phyloP scores from a whole-genome alignment of 2,797 vertebrate genomes.

The Neosalanx taihuensis region DNA sequence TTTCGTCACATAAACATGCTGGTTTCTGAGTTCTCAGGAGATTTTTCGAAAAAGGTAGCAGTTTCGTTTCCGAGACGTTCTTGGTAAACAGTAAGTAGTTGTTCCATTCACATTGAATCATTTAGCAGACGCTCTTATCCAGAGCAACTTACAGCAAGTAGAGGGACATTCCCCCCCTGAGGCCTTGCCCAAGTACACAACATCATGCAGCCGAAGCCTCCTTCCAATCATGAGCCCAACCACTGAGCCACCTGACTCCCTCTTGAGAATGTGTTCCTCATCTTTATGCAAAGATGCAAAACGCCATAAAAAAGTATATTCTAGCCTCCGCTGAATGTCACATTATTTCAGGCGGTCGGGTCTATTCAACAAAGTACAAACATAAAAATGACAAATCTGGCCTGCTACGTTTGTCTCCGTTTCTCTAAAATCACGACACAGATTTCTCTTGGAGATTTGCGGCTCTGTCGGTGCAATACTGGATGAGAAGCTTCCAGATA shows the following conservation, averaged over 20 bases:
- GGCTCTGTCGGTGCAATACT: neutral
- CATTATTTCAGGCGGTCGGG: neutral
- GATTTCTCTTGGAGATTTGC: neutral
- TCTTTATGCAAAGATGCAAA: neutral
- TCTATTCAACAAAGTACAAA: neutral
- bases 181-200: no score
- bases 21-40: constrained; percentile 48
- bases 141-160: no score
- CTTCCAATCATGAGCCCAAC: no score
- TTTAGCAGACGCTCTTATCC: no score
- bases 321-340: neutral
- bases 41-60: constrained; percentile 45
- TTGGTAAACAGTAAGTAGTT: neutral
- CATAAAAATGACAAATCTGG: neutral
- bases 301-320: no score
- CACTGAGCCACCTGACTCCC: no score
- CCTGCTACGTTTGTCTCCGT: neutral
- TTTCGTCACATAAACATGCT: constrained; percentile 35
- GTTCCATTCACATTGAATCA: no score
- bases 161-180: no score
- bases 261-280: neutral
- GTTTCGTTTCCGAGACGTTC: constrained; percentile 20
- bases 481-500: neutral
- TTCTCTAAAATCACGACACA: neutral
- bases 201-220: no score